Percentiles rank a stretch among this genome's conserved stretches.
These are phyloP conservation scores for Agonopterix heracliana DNA, from an alignment of 2,888 invertebrate species.

Conservation along the genomic window DNA sequence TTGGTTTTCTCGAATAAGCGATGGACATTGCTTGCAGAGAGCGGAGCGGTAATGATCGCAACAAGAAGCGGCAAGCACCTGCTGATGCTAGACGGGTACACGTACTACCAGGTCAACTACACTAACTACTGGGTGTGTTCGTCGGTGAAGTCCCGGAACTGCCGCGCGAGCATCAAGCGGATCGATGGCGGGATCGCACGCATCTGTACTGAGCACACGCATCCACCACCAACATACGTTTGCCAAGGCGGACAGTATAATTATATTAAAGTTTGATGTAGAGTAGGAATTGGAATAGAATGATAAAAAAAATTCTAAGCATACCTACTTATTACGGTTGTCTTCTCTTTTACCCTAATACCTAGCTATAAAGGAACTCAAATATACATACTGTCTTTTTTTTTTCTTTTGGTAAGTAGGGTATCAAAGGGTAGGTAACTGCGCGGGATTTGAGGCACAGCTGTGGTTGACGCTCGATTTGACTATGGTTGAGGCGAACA, in stretches of 20 bases:
- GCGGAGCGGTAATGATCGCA: slow-evolving; percentile 26
- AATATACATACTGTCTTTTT: no score
- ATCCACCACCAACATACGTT: slow-evolving; percentile 14
- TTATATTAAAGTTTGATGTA: not conserved
- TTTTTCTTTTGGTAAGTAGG: no score
- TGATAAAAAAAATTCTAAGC: no score
- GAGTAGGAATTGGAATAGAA: no score
- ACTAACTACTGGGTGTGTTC: slow-evolving; percentile 28
- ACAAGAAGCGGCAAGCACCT: slow-evolving; percentile 22
- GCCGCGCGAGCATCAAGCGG: slow-evolving; percentile 22
- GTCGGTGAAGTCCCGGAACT: slow-evolving; percentile 17
- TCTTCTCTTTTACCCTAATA: no score
- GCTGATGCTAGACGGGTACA: slow-evolving; percentile 34
- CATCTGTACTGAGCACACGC: slow-evolving; percentile 13
- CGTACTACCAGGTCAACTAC: slow-evolving; percentile 40
- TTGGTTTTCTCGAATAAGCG: not conserved
- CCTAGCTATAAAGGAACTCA: no score
- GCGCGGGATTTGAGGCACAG: no score
- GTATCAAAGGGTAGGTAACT: no score
- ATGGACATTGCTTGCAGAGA: slow-evolving; percentile 4
- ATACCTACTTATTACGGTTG: no score
- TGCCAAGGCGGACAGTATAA: not conserved
- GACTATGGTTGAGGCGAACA: no score
- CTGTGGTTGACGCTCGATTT: no score
- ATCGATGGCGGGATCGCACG: slow-evolving; percentile 6